Percentiles rank a stretch among this genome's conserved stretches.
Evolutionary conservation across 2,113 vertebrate species (phyloP).

Genomic region (Lutjanus erythropterus): DNA sequence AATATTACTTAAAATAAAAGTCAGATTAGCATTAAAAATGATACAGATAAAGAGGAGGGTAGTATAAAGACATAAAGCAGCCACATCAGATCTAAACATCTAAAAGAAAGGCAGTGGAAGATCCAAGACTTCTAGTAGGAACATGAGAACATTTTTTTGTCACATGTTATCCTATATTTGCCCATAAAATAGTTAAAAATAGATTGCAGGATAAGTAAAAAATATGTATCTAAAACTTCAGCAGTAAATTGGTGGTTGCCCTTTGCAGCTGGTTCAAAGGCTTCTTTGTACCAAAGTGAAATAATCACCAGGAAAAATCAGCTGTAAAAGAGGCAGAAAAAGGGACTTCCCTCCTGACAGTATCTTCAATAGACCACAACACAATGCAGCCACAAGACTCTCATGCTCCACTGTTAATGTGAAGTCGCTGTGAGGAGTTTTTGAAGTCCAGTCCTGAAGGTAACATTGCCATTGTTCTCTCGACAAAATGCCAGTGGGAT

Average conservation of each 20-base stretch:
- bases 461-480: too few relatives aligned
- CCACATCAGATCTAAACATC: not conserved
- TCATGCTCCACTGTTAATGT: not conserved
- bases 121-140: not conserved
- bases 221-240: not conserved
- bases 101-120: not conserved
- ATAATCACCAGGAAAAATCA: not conserved
- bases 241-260: not conserved
- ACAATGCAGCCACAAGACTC: not conserved
- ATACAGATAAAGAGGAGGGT: not conserved
- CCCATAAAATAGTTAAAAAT: not conserved
- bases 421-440: not conserved
- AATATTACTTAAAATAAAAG: not conserved
- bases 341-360: not conserved
- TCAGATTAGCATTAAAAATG: not conserved
- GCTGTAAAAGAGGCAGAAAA: not conserved
- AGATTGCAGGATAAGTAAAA: too few relatives aligned
- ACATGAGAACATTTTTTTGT: too few relatives aligned
- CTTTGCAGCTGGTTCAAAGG: not conserved
- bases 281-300: not conserved
- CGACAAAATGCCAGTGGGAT: too few relatives aligned
- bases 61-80: not conserved
- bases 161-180: too few relatives aligned
- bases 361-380: not conserved
- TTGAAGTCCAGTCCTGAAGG: too few relatives aligned